Base-by-base conservation (phyloP, 1,140 invertebrate species). In the Octopus bimaculoides region DNA sequence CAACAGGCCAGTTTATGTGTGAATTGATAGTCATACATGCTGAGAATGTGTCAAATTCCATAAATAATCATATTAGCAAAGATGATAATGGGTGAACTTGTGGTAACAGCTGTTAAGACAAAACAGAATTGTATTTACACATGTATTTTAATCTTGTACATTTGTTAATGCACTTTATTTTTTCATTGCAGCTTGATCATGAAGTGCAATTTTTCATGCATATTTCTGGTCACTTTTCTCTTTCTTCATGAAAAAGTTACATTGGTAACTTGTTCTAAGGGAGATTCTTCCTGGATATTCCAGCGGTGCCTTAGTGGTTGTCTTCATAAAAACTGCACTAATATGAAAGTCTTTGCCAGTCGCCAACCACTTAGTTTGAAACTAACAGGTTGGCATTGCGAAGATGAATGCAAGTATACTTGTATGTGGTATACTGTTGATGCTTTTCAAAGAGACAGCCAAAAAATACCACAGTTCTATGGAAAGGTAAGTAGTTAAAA, bases 341-440 rank as follows among this genome's bases (percentile, higher is more conserved):
- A 81, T n/a, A 56, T 52, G 56, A 78, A 78, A 75, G 6, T 82
- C 79, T 73, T 20, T 12, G 9, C 52, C 26, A 41, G 77, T 75
- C 55, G n/a, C 14, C 87, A 89, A 77, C 85, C 88, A 14, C 78
- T 82, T n/a, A 79, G 84, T 77, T 52, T 87, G 71, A 73, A 77
- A 17, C n/a, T 85, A 73, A 74, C 89, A n/a, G 56, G 79, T 4
- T 90, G 89, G 89, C 85, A 78, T 9, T 90, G 90, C 84, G 17
- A 77, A 78, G 86, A 89, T 78, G 89, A 91, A 81, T 92, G 91
- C 82, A 82, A 87, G 53, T 97, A 99, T 87, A 89, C 92, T 5
- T 99, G 97, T 88, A 98, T 97, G 95, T 99, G 97, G 97, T 90
- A 93, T 78, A 97, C 97, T 9, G 95, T 98, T 0, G 91, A 94